Conservation (phyloP, 2,888 invertebrate genomes). For the Terebella lapidaria region DNA sequence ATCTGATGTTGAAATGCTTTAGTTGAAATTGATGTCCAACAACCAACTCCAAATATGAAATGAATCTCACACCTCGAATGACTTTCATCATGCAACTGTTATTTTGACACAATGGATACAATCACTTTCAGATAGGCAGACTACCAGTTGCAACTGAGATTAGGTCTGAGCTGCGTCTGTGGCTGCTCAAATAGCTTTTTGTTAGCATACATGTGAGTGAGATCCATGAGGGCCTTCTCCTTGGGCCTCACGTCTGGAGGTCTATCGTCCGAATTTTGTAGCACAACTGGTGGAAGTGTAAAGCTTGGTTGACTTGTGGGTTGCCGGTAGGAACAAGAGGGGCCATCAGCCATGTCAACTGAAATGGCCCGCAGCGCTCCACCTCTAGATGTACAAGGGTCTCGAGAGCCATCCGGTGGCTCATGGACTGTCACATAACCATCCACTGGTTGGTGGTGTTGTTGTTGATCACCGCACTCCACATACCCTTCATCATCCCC, state of each 20-base stretch:
- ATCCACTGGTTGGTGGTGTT: background rate
- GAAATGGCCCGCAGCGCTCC: background rate
- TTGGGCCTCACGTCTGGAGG: constrained; percentile 3
- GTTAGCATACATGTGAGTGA: constrained; percentile 1
- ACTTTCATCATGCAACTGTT: no score
- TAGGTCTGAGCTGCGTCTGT: background rate
- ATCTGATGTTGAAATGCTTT: no score
- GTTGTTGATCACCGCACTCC: background rate
- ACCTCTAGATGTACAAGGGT: background rate
- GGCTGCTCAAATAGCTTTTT: background rate
- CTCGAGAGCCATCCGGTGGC: background rate
- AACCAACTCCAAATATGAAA: no score
- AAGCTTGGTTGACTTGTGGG: background rate
- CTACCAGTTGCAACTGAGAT: constrained; percentile 5
- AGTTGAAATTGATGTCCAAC: no score
- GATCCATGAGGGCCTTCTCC: background rate
- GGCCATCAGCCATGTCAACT: background rate
- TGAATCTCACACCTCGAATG: no score
- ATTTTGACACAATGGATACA: no score
- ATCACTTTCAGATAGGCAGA: no score
- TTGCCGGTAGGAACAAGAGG: background rate
- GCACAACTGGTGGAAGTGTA: background rate
- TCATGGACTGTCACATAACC: background rate
- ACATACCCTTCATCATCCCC: background rate
- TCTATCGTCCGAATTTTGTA: background rate